phyloP scores from a whole-genome alignment of 2,888 invertebrate species.

The Linnaemya vulpina region DNA sequence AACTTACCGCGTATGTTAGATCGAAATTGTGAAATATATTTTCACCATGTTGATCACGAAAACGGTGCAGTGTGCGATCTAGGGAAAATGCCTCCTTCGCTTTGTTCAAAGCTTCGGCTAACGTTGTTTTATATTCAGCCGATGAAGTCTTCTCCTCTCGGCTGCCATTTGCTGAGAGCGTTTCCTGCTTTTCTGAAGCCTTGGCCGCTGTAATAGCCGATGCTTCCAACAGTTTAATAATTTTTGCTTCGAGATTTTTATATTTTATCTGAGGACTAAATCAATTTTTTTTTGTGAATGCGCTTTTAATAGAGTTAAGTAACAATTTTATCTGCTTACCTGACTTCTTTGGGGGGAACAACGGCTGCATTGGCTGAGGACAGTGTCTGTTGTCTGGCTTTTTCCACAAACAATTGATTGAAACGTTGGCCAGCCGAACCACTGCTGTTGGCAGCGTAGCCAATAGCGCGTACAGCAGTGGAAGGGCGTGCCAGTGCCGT shows the following conservation, averaged over 20 bases:
- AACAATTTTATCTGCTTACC: conserved; percentile 71
- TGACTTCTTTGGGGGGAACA: conserved; percentile 87
- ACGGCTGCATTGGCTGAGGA: conserved; percentile 79
- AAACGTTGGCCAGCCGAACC: conserved; percentile 85
- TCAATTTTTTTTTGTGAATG: not conserved
- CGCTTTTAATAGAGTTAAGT: not conserved
- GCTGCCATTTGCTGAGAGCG: conserved; percentile 5
- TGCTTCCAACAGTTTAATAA: conserved; percentile 94
- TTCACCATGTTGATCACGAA: conserved; percentile 95
- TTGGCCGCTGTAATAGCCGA: conserved; percentile 86
- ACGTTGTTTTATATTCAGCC: conserved; percentile 76
- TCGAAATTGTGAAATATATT: conserved; percentile 97
- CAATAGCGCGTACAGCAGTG: conserved; percentile 98
- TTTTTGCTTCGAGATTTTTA: conserved; percentile 93
- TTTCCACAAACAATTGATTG: conserved; percentile 88
- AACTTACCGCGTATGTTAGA: conserved; percentile 94
- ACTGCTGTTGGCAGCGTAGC: conserved; percentile 89
- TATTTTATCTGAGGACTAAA: conserved; percentile 95
- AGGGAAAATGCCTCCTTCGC: conserved; percentile 98
- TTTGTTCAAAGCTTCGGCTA: conserved; percentile 88
- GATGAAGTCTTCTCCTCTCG: conserved; percentile 49
- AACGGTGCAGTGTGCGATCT: conserved; percentile 93
- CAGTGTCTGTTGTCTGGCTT: conserved; percentile 80
- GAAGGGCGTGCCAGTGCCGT: conserved; percentile 88
- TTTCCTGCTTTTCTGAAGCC: conserved; percentile 12